Conservation (phyloP, 2,113 vertebrate genomes). For the Sceloporus undulatus region DNA sequence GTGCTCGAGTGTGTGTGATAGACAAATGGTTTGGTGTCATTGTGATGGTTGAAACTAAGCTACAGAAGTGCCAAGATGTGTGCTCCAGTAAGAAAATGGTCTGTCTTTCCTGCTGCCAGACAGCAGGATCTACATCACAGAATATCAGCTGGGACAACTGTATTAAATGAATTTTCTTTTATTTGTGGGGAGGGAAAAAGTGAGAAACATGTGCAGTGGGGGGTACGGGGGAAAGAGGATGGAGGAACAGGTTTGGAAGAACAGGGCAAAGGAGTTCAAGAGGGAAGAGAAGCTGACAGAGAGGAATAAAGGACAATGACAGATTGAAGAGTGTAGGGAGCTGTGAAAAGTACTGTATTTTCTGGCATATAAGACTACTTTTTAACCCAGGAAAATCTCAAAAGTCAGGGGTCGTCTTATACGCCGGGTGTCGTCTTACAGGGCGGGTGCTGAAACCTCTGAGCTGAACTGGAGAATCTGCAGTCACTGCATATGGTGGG, state of each 20-base stretch:
- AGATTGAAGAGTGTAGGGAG: not conserved
- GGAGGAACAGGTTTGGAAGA: not conserved
- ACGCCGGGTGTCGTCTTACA: too few relatives aligned
- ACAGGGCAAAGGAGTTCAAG: slow-evolving; percentile 1
- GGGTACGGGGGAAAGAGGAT: not conserved
- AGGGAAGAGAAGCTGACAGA: not conserved
- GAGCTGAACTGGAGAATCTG: too few relatives aligned
- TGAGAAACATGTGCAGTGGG: slow-evolving; percentile 9
- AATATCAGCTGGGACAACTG: slow-evolving; percentile 18
- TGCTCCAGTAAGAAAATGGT: slow-evolving; percentile 7
- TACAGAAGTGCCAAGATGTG: slow-evolving; percentile 13
- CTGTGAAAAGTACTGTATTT: not conserved
- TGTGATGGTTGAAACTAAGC: slow-evolving; percentile 4
- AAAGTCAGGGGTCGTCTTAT: too few relatives aligned
- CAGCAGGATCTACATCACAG: not conserved
- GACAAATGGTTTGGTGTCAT: not conserved
- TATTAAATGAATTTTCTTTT: slow-evolving; percentile 23
- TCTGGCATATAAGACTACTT: too few relatives aligned
- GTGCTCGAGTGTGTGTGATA: not conserved
- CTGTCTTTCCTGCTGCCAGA: not conserved
- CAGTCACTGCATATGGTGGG: too few relatives aligned
- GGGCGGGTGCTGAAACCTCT: too few relatives aligned
- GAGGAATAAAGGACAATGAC: slow-evolving; percentile 6
- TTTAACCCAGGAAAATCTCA: too few relatives aligned
- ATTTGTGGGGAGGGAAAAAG: not conserved